Conservation (phyloP, 2,888 invertebrate genomes). For the Eupithecia exiguata region DNA sequence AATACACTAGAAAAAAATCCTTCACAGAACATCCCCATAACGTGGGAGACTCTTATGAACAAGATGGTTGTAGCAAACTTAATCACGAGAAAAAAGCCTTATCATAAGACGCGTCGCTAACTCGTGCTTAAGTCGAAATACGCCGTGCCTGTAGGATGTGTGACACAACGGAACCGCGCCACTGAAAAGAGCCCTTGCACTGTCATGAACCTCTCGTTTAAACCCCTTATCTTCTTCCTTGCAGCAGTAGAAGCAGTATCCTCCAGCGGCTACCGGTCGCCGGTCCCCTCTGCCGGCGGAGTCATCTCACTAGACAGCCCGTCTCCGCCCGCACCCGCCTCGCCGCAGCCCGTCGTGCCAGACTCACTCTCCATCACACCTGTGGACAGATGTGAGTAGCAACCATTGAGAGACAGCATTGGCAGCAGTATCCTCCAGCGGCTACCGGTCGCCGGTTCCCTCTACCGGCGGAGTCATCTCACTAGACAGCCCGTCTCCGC, state of each 20-base stretch:
- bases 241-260: conserved; percentile 78
- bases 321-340: conserved; percentile 52
- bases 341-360: conserved; percentile 44
- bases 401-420: not conserved
- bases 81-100: not conserved
- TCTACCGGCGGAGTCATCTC: conserved; percentile 79
- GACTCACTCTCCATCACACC: conserved; percentile 62
- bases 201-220: not conserved
- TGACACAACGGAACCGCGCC: not conserved
- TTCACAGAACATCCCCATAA: not conserved
- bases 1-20: not conserved
- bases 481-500: conserved; percentile 76
- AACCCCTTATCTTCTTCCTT: not conserved
- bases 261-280: conserved; percentile 86
- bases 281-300: conserved; percentile 64
- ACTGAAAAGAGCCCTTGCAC: not conserved
- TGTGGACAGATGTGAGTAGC: conserved; percentile 46
- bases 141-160: not conserved
- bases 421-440: conserved; percentile 43
- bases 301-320: conserved; percentile 85
- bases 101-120: not conserved
- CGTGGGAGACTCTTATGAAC: not conserved
- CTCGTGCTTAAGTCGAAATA: not conserved
- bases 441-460: conserved; percentile 83
- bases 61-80: not conserved